A percentile compares a stretch with the other conserved stretches of the same genome.
Evolutionary conservation across 2,797 vertebrate species (phyloP).

Genomic region (Scomberomorus guttatus): DNA sequence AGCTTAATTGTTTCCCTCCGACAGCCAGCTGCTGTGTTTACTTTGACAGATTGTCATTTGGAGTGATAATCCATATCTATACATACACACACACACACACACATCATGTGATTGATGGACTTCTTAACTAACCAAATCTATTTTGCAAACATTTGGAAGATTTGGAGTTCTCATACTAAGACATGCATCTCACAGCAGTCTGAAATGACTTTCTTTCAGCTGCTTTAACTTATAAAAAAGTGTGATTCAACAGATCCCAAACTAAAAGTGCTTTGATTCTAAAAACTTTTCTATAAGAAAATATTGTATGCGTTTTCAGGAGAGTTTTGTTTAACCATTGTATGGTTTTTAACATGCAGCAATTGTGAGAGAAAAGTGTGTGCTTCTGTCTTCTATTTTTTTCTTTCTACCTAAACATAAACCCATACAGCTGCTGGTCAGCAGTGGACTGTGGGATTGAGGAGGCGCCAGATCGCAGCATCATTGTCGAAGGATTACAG

Average conservation of each 20-base stretch:
- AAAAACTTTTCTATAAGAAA: not conserved
- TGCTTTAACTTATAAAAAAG: no score
- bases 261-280: not conserved
- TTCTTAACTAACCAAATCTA: not conserved
- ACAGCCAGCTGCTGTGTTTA: slow-evolving; percentile 26
- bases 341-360: not conserved
- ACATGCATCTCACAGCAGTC: no score
- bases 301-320: not conserved
- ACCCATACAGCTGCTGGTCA: slow-evolving; percentile 51
- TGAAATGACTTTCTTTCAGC: no score
- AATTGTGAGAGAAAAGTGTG: not conserved
- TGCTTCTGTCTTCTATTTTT: not conserved
- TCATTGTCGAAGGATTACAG: slow-evolving; percentile 78
- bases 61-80: slow-evolving; percentile 24
- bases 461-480: slow-evolving; percentile 69
- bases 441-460: slow-evolving; percentile 54
- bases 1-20: not conserved
- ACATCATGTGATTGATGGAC: slow-evolving; percentile 4
- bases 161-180: no score
- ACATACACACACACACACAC: slow-evolving; percentile 17
- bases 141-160: no score
- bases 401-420: slow-evolving; percentile 29
- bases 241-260: no score
- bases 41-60: slow-evolving; percentile 34
- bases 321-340: not conserved